Percentiles rank a stretch among this genome's conserved stretches.
Evolutionary conservation across 2,113 vertebrate genomes (phyloP).

Genomic region (Stomatorhinus ivindoensis): DNA sequence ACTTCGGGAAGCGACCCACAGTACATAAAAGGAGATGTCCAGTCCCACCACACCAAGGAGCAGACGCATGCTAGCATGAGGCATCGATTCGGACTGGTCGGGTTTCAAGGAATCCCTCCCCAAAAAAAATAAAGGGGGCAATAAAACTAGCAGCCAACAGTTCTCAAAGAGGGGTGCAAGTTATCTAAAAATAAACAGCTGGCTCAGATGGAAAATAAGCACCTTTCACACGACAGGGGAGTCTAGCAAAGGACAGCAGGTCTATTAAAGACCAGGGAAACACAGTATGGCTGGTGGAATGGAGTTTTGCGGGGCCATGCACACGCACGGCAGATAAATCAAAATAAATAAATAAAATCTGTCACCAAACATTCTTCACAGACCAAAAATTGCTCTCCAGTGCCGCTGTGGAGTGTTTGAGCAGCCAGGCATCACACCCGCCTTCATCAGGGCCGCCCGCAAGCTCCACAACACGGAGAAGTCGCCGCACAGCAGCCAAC

Average conservation of each 20-base stretch:
- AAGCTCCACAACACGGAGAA: neutral
- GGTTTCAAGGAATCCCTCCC: conserved; percentile 3
- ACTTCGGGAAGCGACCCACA: conserved; percentile 51
- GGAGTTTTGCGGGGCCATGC: neutral
- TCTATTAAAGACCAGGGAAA: neutral
- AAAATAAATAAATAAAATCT: neutral
- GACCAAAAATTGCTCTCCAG: neutral
- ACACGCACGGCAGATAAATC: neutral
- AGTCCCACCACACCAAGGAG: conserved; percentile 32
- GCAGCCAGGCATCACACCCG: neutral
- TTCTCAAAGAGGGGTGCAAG: conserved; percentile 30
- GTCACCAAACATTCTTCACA: neutral
- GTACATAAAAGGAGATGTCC: conserved; percentile 46
- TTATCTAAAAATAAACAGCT: conserved; percentile 46
- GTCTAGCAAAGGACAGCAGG: conserved; percentile 8
- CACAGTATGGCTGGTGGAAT: neutral
- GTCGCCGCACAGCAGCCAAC: neutral
- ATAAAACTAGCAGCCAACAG: conserved; percentile 5
- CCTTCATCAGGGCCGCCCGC: neutral
- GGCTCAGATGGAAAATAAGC: conserved; percentile 12
- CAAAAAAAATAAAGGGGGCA: neutral
- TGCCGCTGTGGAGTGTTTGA: neutral
- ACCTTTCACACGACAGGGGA: conserved; percentile 12
- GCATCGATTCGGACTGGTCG: conserved; percentile 8
- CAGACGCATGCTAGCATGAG: conserved; percentile 23